phyloP scores from a whole-genome alignment of 1,140 invertebrate genomes.

The Frieseomelitta varia region DNA sequence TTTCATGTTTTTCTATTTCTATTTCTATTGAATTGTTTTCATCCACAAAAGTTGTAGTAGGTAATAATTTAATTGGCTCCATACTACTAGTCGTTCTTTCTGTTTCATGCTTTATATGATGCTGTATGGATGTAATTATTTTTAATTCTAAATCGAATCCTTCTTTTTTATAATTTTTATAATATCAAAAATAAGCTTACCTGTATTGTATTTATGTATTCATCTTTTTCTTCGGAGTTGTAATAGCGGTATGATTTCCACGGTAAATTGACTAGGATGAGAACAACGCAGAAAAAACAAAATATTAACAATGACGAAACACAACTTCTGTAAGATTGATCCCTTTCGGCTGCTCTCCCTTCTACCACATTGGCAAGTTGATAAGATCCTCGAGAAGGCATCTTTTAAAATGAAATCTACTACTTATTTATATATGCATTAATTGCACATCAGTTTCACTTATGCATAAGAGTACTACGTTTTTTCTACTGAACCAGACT shows the following conservation, averaged over 20 bases:
- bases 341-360: slow-evolving; percentile 38
- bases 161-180: neutral
- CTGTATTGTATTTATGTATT: neutral
- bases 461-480: neutral
- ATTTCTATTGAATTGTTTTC: neutral
- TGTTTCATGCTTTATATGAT: neutral
- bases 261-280: slow-evolving; percentile 56
- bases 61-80: neutral
- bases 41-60: neutral
- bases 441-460: neutral
- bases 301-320: slow-evolving; percentile 66
- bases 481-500: neutral
- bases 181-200: slow-evolving; percentile 8
- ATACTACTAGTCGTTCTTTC: neutral
- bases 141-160: neutral
- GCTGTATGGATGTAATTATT: neutral
- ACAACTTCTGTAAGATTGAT: slow-evolving; percentile 69
- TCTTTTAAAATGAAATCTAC: slow-evolving; percentile 23
- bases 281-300: slow-evolving; percentile 64
- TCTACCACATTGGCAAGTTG: slow-evolving; percentile 29
- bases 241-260: slow-evolving; percentile 34
- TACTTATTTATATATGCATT: neutral
- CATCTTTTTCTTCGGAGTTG: neutral
- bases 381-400: slow-evolving; percentile 59
- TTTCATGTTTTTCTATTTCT: neutral